Evolutionary conservation across 2,888 invertebrate species (phyloP), one percentile per base, ranked within the genome.

Genomic region (Periphyllus acericola): DNA sequence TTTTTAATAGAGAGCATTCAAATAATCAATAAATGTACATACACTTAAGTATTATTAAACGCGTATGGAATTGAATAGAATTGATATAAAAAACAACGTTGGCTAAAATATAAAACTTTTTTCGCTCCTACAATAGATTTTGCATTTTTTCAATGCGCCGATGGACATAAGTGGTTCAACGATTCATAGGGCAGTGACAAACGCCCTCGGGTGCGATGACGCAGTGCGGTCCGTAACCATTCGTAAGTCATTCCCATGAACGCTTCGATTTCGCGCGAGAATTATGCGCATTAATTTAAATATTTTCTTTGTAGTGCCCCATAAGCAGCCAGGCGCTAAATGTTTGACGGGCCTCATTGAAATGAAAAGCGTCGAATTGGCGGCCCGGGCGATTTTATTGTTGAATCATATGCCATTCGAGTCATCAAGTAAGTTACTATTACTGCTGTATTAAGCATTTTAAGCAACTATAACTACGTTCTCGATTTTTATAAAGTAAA

Each of bases 81-180:
- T 21, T 60, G 4, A 60, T 19, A 60, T 19, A 17, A 60, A 60
- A 8, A 19, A 19, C 4, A 60, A 60, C 14, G 17, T 19, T 60
- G 17, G 3, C 3, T 4, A 60, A 8, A 19, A 8, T 17, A 19
- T 8, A 46, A 46, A 14, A 14, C 11, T 5, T 36, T 74, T 36
- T 74, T 40, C n/a, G 1, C 21, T 25, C n/a, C 6, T 1, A 1
- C 36, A 19, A 46, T 78, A 87, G 80, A 81, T 81, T 25, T 40
- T 87, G 29, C 80, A 87, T 74, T 87, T 87, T 32, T 87, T 80
- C 29, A 87, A 87, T 74, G 80, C 86, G 9, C 80, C 86, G 19
- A 79, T 40, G 17, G 86, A 87, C 40, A 55, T 87, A 5, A 36
- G 72, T 9, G 86, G 74, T 21, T 5, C 32, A n/a, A 21, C n/a